A percentile compares a stretch with the other conserved stretches of the same genome.
phyloP scores from a whole-genome alignment of 2,797 vertebrate genomes.

The Danio aesculapii region DNA sequence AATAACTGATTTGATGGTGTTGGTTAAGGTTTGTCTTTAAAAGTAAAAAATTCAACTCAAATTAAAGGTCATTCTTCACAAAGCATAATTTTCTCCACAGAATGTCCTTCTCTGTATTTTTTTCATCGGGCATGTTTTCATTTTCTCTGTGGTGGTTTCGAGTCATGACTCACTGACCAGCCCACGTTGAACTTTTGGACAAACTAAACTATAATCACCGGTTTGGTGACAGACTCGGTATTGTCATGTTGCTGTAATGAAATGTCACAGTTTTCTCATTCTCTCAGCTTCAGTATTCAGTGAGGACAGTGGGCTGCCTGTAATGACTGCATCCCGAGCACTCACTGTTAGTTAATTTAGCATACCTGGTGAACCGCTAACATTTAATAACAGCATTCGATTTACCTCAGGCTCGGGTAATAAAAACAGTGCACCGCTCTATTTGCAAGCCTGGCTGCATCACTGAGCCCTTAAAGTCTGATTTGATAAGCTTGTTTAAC shows the following conservation, averaged over 20 bases:
- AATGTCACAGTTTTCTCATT: slow-evolving; percentile 47
- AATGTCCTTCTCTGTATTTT: not conserved
- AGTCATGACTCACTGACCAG: slow-evolving; percentile 22
- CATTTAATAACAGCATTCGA: slow-evolving; percentile 61
- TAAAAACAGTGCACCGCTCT: slow-evolving; percentile 64
- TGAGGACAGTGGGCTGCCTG: slow-evolving; percentile 24
- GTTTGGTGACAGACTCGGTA: slow-evolving; percentile 33
- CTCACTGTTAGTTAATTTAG: slow-evolving; percentile 72
- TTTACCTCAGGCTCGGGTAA: slow-evolving; percentile 64
- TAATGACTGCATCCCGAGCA: slow-evolving; percentile 62
- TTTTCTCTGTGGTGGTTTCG: slow-evolving; percentile 36
- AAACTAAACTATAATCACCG: slow-evolving; percentile 36
- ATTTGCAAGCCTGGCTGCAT: slow-evolving; percentile 62
- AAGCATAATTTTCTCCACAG: slow-evolving; percentile 12
- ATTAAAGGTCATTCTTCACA: slow-evolving; percentile 8
- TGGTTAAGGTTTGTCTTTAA: not conserved
- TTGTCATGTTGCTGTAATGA: slow-evolving; percentile 50
- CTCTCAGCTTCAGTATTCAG: slow-evolving; percentile 12
- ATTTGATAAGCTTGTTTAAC: slow-evolving; percentile 65
- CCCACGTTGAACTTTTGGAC: slow-evolving; percentile 5
- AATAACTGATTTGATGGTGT: not conserved
- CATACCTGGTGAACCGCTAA: slow-evolving; percentile 69
- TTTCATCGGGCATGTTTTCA: not conserved
- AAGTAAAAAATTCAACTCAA: not conserved
- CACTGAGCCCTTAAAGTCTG: slow-evolving; percentile 61